These are phyloP conservation scores for Naso thynnoides DNA, from an alignment of 2,797 vertebrate genomes.

Conservation along the genomic window DNA sequence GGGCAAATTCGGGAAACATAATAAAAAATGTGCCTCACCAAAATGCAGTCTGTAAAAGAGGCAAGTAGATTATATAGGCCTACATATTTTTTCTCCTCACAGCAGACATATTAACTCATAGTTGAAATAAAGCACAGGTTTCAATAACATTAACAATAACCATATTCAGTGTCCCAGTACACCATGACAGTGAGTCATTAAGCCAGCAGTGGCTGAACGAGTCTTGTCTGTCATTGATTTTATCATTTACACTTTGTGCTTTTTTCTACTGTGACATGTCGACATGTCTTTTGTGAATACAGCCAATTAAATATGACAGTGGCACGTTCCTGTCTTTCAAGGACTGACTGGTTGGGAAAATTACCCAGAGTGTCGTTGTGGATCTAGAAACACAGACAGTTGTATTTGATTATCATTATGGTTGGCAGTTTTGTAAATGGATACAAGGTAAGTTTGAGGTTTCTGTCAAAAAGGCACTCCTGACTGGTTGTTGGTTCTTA, in stretches of 20 bases:
- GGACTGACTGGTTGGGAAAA: background rate
- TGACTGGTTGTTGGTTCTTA: background rate
- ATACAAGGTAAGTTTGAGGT: background rate
- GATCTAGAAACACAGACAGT: background rate
- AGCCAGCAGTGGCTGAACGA: background rate
- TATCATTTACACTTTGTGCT: background rate
- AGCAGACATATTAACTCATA: background rate
- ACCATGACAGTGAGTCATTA: background rate
- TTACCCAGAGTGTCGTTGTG: background rate
- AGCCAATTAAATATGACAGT: background rate
- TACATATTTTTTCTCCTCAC: no score
- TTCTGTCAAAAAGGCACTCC: background rate
- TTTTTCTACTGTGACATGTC: background rate
- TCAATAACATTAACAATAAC: background rate
- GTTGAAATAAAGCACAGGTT: background rate
- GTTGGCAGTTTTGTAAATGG: slow-evolving; percentile 7
- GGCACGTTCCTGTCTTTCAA: background rate
- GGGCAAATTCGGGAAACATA: background rate
- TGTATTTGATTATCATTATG: slow-evolving; percentile 11
- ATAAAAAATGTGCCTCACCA: background rate
- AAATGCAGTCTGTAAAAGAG: background rate
- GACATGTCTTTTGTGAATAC: background rate
- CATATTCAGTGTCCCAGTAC: background rate
- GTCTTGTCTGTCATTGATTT: background rate
- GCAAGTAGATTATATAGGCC: slow-evolving; percentile 2